Percentiles rank a stretch among this genome's conserved stretches.
Conservation (phyloP, 2,888 invertebrate genomes). For the Pycnomerus fuliginosus region DNA sequence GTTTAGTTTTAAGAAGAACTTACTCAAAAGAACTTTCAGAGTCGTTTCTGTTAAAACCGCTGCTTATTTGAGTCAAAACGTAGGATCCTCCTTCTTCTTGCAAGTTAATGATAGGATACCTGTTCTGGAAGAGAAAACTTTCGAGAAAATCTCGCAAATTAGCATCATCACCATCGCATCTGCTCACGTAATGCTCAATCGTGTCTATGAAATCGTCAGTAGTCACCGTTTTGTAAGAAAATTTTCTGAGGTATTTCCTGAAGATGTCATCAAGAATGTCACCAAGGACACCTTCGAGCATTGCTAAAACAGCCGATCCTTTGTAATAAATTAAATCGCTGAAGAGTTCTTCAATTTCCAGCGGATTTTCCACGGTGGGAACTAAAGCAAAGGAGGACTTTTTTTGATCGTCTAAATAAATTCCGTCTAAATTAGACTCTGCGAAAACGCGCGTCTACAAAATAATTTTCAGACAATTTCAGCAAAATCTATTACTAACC, state of each 20-base stretch:
- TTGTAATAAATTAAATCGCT: conserved; percentile 27
- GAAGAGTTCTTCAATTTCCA: conserved; percentile 21
- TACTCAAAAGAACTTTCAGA: conserved; percentile 51
- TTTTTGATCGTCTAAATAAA: conserved; percentile 18
- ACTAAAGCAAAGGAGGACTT: conserved; percentile 19
- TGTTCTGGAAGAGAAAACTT: conserved; percentile 85
- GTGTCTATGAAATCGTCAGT: conserved; percentile 73
- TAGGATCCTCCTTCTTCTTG: conserved; percentile 50
- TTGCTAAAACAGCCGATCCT: conserved; percentile 78
- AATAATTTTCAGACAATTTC: background rate
- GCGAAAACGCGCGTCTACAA: conserved; percentile 4
- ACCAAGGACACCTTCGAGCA: conserved; percentile 79
- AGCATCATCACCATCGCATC: conserved; percentile 50
- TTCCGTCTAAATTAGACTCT: conserved; percentile 20
- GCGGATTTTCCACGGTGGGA: conserved; percentile 12
- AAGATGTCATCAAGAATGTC: too few relatives aligned
- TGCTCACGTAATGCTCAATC: conserved; percentile 61
- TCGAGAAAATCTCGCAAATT: conserved; percentile 65
- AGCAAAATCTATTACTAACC: conserved; percentile 8
- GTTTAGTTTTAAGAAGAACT: conserved; percentile 6
- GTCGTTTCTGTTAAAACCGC: conserved; percentile 61
- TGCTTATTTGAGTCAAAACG: conserved; percentile 68
- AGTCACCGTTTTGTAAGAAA: conserved; percentile 69
- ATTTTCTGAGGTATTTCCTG: conserved; percentile 67
- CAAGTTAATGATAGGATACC: conserved; percentile 73